Percentiles rank a stretch among this genome's conserved stretches.
phyloP scores from a whole-genome alignment of 2,113 vertebrate genomes.

The Hemiscyllium ocellatum region DNA sequence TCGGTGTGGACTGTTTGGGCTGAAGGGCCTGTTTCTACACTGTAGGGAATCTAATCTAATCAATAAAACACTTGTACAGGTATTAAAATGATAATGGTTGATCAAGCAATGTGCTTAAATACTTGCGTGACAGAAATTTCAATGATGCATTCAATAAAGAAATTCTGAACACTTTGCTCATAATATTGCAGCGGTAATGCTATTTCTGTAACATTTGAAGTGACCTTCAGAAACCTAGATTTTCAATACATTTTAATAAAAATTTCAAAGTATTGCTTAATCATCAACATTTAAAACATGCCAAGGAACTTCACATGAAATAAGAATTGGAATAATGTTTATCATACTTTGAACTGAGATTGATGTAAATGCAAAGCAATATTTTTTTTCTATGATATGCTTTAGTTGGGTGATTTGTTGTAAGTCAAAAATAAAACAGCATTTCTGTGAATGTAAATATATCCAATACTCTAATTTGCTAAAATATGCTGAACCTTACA shows the following conservation, averaged over 20 bases:
- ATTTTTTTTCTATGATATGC: background rate
- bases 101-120: background rate
- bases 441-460: background rate
- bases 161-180: background rate
- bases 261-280: background rate
- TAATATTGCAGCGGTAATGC: background rate
- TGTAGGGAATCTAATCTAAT: too few relatives aligned
- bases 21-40: too few relatives aligned
- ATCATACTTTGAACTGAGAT: background rate
- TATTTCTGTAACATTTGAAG: background rate
- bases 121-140: background rate
- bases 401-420: background rate
- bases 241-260: background rate
- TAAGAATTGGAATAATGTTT: background rate
- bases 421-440: background rate
- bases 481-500: background rate
- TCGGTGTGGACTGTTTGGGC: too few relatives aligned
- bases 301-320: background rate
- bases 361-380: background rate
- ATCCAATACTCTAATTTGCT: background rate
- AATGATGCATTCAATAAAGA: background rate
- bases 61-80: background rate
- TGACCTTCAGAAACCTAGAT: background rate
- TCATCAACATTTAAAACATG: background rate
- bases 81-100: background rate